phyloP scores from a whole-genome alignment of 2,113 vertebrate genomes.

The Carlito syrichta region DNA sequence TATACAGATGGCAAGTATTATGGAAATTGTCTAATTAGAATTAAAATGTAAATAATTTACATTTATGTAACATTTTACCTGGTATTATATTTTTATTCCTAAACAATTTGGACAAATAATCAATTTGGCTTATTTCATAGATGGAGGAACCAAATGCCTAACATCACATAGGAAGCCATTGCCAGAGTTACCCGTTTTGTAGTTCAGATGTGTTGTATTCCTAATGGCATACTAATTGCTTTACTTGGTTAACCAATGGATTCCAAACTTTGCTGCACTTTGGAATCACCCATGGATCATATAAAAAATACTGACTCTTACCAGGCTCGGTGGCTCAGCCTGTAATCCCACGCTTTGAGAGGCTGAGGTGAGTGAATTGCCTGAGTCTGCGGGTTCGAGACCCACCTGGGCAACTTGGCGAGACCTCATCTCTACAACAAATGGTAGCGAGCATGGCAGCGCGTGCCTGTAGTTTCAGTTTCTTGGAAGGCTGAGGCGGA shows the following conservation, averaged over 20 bases:
- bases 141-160: background rate
- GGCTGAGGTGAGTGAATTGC: too few relatives aligned
- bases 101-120: background rate
- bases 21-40: background rate
- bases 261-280: background rate
- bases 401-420: too few relatives aligned
- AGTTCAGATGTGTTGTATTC: background rate
- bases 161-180: background rate
- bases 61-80: background rate
- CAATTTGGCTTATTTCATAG: background rate
- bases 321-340: too few relatives aligned
- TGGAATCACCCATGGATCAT: background rate
- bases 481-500: too few relatives aligned
- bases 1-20: background rate
- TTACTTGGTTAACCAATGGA: background rate
- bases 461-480: too few relatives aligned
- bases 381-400: too few relatives aligned
- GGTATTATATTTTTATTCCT: background rate
- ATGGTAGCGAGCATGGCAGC: too few relatives aligned
- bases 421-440: too few relatives aligned
- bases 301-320: background rate
- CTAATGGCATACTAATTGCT: background rate
- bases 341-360: too few relatives aligned
- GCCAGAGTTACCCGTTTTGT: background rate
- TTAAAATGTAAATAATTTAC: background rate